Evolutionary conservation across 2,888 invertebrate genomes (phyloP).

Genomic region (Achlya flavicornis): DNA sequence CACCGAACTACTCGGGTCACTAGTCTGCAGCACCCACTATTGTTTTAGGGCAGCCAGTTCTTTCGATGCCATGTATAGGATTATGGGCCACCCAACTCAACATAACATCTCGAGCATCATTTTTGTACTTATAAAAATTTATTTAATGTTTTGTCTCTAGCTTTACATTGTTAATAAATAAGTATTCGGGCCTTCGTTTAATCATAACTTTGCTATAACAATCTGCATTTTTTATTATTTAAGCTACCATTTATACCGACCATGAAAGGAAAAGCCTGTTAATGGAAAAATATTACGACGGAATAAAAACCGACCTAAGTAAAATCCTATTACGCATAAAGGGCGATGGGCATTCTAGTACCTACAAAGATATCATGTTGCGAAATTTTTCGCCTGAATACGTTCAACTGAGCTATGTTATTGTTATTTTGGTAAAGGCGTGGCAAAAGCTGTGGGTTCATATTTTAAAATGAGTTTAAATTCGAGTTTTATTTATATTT

Average conservation of each 20-base stretch:
- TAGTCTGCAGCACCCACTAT: no score
- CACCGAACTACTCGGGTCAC: no score
- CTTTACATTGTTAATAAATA: no score
- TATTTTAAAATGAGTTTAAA: neutral
- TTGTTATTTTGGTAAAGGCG: no score
- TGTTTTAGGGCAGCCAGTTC: no score
- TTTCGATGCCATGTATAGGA: no score
- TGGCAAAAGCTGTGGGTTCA: neutral
- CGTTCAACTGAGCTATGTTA: neutral
- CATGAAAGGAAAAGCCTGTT: constrained; percentile 6
- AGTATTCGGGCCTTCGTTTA: neutral
- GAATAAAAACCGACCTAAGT: constrained; percentile 2
- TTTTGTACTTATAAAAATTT: no score
- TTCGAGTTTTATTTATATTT: no score
- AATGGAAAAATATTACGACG: constrained; percentile 5
- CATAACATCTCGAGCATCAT: no score
- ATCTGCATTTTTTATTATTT: neutral
- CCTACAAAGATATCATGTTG: neutral
- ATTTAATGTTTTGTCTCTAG: no score
- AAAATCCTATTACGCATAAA: constrained; percentile 4
- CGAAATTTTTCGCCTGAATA: neutral
- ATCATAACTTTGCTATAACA: neutral
- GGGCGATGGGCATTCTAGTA: neutral
- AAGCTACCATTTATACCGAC: constrained; percentile 1
- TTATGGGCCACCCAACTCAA: no score